These are phyloP conservation scores for Microtus oregoni DNA, from an alignment of 2,113 vertebrate species.

Conservation along the genomic window DNA sequence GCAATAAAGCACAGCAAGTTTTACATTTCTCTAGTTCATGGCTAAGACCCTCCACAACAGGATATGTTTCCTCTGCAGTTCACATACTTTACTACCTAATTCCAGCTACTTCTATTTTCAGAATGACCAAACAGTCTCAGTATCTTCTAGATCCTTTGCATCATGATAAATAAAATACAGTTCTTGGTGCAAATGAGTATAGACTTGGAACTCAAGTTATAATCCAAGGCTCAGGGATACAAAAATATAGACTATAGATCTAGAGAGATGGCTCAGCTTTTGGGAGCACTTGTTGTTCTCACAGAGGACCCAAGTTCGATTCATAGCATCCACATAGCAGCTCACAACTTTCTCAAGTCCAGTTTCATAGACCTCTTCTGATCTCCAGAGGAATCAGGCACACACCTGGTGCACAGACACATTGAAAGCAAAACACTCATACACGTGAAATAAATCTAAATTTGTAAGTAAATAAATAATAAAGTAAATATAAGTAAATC, in stretches of 20 bases:
- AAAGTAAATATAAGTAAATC: neutral
- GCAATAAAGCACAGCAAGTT: neutral
- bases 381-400: neutral
- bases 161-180: neutral
- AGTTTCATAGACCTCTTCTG: neutral
- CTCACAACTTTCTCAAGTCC: neutral
- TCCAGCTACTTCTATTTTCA: conserved; percentile 31
- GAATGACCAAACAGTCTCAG: neutral
- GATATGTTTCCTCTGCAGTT: neutral
- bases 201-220: conserved; percentile 26
- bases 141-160: neutral
- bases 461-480: neutral
- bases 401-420: neutral
- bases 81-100: neutral
- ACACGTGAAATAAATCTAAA: neutral
- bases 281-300: neutral
- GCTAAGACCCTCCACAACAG: neutral
- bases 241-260: neutral
- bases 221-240: neutral
- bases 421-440: neutral
- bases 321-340: neutral
- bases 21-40: neutral
- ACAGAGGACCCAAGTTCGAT: neutral
- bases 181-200: neutral
- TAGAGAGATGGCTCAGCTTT: neutral